Percentiles rank a stretch among this genome's conserved stretches.
These are phyloP conservation scores for Uria aalge DNA, from an alignment of 2,113 vertebrate genomes.

Conservation along the genomic window DNA sequence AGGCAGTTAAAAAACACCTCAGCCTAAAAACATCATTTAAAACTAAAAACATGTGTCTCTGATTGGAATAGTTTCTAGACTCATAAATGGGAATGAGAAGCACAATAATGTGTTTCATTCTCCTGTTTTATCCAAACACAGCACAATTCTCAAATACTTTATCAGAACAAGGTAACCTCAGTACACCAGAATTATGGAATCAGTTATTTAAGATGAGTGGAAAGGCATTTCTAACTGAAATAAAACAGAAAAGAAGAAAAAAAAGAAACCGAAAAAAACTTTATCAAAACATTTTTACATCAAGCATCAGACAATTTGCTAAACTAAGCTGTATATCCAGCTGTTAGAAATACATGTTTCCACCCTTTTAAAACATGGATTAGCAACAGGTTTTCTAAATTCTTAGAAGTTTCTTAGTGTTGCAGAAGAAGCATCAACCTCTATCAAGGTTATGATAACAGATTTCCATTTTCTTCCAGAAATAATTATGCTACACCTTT, in stretches of 20 bases:
- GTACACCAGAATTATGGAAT: not conserved
- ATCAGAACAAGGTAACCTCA: not conserved
- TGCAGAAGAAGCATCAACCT: not conserved
- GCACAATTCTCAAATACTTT: not conserved
- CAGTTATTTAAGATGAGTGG: not conserved
- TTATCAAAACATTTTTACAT: not conserved
- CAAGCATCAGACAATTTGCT: not conserved
- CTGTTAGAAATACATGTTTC: not conserved
- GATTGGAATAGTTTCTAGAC: not conserved
- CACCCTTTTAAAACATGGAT: not conserved
- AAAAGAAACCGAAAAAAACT: not conserved
- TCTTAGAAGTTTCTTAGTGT: not conserved
- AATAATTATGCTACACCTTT: not conserved
- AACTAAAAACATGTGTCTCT: not conserved
- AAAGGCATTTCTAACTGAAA: not conserved
- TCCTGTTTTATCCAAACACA: not conserved
- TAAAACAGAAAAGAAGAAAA: not conserved
- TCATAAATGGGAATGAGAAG: not conserved
- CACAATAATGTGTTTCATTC: not conserved
- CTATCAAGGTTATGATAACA: not conserved
- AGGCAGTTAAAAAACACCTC: not conserved
- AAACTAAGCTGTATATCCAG: not conserved
- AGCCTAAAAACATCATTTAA: not conserved
- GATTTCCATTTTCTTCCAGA: constrained; percentile 12
- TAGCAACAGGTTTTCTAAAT: not conserved